Evolutionary conservation across 2,113 vertebrate genomes (phyloP), one percentile per base, ranked within the genome.

Genomic region (Polypterus senegalus): DNA sequence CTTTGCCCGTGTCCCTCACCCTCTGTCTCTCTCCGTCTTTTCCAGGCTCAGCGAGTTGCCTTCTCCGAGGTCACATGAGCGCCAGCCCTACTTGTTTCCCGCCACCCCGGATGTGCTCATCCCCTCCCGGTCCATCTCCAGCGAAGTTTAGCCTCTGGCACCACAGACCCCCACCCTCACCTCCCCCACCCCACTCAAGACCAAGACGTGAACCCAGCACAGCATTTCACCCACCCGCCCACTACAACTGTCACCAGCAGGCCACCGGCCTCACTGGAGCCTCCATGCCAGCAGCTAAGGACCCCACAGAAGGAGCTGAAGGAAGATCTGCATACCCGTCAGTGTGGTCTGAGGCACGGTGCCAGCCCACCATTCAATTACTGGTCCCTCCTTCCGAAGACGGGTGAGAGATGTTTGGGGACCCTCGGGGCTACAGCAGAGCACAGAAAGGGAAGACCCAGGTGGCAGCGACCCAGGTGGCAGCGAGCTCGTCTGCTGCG

Each of bases 61-160:
- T 87, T 87, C 88, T 77, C 88, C 86, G 87, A 88, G 85, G 87
- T 89, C 88, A 91, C 89, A 85, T 92, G 88, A 93, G 83, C 77
- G 88, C 83, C 87, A 89, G 82, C 84, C 85, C 80, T 74, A 77
- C 80, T 81, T 74, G 70, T 71, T 80, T 83, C 83, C 83, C 74
- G 65, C 81, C 82, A 80, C 89, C 77, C 75, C 84, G 70, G 76
- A 84, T 79, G 89, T 91, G 74, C 79, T 91, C 77, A 70, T 91
- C 70, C 66, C 87, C 74, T 84, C 89, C 73, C 80, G 83, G 74
- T 86, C 84, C 83, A 77, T 91, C 75, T 84, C 89, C 85, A 81
- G 69, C 81, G 83, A 86, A 81, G 89, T 92, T 76, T 87, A 90
- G 89, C 82, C 69, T 73, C 73, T 63, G 73, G 77, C 63, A 61